These are phyloP conservation scores for Diorhabda sublineata DNA, from an alignment of 1,140 invertebrate species.

Conservation along the genomic window DNA sequence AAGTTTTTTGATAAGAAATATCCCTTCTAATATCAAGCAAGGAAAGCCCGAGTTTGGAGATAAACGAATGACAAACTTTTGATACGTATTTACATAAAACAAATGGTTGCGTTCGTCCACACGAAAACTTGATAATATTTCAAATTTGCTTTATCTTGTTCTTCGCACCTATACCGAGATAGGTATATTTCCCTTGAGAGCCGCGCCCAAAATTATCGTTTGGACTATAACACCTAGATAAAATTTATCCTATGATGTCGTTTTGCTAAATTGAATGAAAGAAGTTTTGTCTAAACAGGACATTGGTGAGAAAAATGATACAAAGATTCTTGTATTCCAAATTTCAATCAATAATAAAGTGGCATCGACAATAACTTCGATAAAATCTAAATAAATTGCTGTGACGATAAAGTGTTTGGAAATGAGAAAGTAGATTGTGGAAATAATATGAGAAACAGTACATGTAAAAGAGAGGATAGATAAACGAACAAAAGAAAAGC, in stretches of 20 bases:
- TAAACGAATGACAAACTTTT: conserved; percentile 38
- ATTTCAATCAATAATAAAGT: too few species aligned
- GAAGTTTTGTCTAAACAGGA: too few species aligned
- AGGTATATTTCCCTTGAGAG: conserved; percentile 45
- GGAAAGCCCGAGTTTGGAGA: conserved; percentile 19
- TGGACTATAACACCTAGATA: neutral
- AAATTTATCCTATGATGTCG: neutral
- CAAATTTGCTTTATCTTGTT: conserved; percentile 36
- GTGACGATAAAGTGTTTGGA: too few species aligned
- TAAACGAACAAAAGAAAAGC: too few species aligned
- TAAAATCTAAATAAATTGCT: too few species aligned
- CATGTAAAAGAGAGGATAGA: too few species aligned
- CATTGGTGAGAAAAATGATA: too few species aligned
- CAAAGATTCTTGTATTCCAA: too few species aligned
- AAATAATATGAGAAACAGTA: too few species aligned
- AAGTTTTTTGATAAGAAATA: neutral
- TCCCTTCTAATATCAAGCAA: conserved; percentile 7
- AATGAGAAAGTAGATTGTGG: too few species aligned
- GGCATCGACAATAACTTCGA: too few species aligned
- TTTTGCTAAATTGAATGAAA: neutral
- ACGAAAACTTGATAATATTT: conserved; percentile 50
- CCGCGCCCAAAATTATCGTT: conserved; percentile 14
- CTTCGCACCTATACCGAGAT: conserved; percentile 33
- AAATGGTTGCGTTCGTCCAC: conserved; percentile 48
- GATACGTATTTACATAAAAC: conserved; percentile 41